Conservation (phyloP, 1,140 invertebrate species). For the Panagrolaimus sp. region DNA sequence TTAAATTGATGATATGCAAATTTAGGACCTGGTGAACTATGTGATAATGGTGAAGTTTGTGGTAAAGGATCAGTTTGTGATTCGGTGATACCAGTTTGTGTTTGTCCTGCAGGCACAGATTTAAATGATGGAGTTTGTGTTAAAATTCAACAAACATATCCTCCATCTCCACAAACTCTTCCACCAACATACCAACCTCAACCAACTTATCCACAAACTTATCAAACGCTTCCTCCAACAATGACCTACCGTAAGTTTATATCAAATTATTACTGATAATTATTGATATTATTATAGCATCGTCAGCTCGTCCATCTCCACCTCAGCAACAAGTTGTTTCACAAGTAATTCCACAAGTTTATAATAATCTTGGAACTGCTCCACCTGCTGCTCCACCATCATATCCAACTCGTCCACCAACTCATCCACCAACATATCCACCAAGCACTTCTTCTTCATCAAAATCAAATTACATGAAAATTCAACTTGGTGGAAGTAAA, state of each 20-base stretch:
- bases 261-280: too few species aligned
- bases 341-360: neutral
- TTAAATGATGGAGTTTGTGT: constrained; percentile 50
- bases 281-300: neutral
- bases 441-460: neutral
- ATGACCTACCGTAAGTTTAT: too few species aligned
- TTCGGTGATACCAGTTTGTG: constrained; percentile 52
- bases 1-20: too few species aligned
- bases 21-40: constrained; percentile 56
- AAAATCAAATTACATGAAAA: constrained; percentile 35
- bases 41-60: constrained; percentile 52
- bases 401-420: constrained; percentile 15
- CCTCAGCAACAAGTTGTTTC: neutral
- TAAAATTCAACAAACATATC: constrained; percentile 17
- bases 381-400: constrained; percentile 15
- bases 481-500: constrained; percentile 38
- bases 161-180: neutral
- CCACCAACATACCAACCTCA: neutral
- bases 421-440: neutral
- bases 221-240: neutral
- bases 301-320: neutral
- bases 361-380: constrained; percentile 21
- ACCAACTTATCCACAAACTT: neutral
- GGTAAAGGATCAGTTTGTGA: constrained; percentile 51
- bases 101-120: constrained; percentile 53